Base-by-base conservation (phyloP, 1,140 invertebrate species). In the Anastatus disparis region DNA sequence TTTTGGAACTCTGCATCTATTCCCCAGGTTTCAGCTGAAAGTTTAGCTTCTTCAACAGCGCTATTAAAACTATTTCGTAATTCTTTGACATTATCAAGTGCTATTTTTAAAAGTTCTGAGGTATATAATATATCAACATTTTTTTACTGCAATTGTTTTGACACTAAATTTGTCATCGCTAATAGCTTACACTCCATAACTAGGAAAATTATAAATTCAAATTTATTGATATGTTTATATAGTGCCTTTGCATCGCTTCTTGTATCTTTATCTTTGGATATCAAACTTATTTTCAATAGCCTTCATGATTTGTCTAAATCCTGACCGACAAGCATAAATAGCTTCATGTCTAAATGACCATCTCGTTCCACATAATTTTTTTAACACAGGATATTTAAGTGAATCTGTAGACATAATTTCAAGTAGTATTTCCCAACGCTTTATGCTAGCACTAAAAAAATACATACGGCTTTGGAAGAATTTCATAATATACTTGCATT, bases 401-500 rank as follows among this genome's bases (percentile, higher is more conserved):
- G 46, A 13, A 13, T 48, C 20, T n/a, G 10, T 7, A n/a, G 46
- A 48, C 46, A 48, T 48, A 6, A 48, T 48, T 48, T 48, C 46
- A 20, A 20, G 7, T 74, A 69, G 56, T 46, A 70, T 58, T 42
- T 70, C 74, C 67, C 73, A 78, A 62, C 73, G 9, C 68, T 75
- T 75, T 31, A 78, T 77, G 66, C 76, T 77, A 68, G 68, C 31
- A 31, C 71, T 72, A 72, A 78, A 74, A n/a, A 74, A 74, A 79
- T 65, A 55, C 70, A 72, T 76, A 75, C 69, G 76, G 69, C 52
- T 71, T 31, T 76, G 75, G 56, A 26, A 77, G 69, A 15, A 59
- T 64, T 22, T 46, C 22, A 46, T 48, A 58, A 63, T 31, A 70
- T 63, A 65, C 27, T 73, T 61, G 64, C 8, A 77, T 73, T 74